Conservation (phyloP, 2,797 vertebrate species). For the Crenuchus spilurus region DNA sequence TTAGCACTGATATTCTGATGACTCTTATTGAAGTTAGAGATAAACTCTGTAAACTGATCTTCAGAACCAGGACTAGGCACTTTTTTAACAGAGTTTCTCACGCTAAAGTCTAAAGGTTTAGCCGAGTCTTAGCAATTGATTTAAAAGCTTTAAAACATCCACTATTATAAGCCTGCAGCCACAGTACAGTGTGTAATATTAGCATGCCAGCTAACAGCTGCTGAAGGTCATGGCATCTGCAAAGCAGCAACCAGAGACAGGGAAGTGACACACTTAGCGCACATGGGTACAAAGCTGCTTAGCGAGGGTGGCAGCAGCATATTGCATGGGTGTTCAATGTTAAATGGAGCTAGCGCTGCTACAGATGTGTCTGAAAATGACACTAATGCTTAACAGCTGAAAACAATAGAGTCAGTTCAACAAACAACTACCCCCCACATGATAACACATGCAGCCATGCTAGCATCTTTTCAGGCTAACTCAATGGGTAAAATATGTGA, state of each 20-base stretch:
- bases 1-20: too few species aligned
- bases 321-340: not conserved
- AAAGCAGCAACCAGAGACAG: conserved; percentile 12
- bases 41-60: too few species aligned
- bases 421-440: conserved; percentile 5
- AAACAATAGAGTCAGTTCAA: not conserved
- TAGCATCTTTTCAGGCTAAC: too few species aligned
- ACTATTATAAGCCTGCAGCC: conserved; percentile 9
- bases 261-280: conserved; percentile 9
- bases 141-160: too few species aligned
- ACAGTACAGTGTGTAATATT: conserved; percentile 7
- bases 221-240: conserved; percentile 32
- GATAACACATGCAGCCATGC: not conserved
- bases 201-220: conserved; percentile 28
- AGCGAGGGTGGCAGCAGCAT: conserved; percentile 14
- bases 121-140: not conserved
- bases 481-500: too few species aligned
- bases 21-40: too few species aligned
- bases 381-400: conserved; percentile 44
- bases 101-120: not conserved
- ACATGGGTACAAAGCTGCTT: conserved; percentile 19
- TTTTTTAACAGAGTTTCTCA: too few species aligned
- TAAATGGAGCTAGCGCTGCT: conserved; percentile 21
- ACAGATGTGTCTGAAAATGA: conserved; percentile 30
- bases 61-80: too few species aligned